A percentile compares a stretch with the other conserved stretches of the same genome.
phyloP scores from a whole-genome alignment of 2,888 invertebrate genomes.

The Petrophora chlorosata region DNA sequence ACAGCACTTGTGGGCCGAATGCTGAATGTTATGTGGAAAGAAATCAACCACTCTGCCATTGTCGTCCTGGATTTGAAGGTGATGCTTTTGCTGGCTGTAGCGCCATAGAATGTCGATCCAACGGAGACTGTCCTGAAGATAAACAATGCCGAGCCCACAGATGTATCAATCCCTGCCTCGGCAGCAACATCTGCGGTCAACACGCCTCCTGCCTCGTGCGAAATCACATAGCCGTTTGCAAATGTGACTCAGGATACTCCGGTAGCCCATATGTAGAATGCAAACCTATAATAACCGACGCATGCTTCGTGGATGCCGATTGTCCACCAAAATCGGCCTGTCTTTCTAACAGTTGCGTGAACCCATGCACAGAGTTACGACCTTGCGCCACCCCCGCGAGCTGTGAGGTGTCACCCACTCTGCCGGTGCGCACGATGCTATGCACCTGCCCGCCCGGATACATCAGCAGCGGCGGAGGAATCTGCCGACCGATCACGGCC shows the following conservation, averaged over 20 bases:
- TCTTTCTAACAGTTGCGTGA: constrained; percentile 90
- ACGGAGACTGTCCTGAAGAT: constrained; percentile 94
- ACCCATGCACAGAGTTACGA: constrained; percentile 90
- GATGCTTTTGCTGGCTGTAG: constrained; percentile 89
- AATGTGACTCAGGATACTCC: constrained; percentile 89
- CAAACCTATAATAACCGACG: constrained; percentile 87
- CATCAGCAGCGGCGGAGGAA: constrained; percentile 92
- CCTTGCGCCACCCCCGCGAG: constrained; percentile 92
- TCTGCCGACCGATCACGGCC: constrained; percentile 89
- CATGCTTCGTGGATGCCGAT: constrained; percentile 92
- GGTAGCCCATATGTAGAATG: constrained; percentile 94
- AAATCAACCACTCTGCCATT: constrained; percentile 90
- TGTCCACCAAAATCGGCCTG: constrained; percentile 92
- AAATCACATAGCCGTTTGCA: constrained; percentile 93
- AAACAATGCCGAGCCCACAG: constrained; percentile 93
- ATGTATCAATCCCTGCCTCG: constrained; percentile 93
- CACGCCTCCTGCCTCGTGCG: constrained; percentile 91
- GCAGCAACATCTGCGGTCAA: constrained; percentile 89
- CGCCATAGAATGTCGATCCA: constrained; percentile 92
- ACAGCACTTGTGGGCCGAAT: constrained; percentile 91
- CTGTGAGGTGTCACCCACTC: constrained; percentile 91
- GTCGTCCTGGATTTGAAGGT: constrained; percentile 91
- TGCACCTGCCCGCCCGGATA: constrained; percentile 96
- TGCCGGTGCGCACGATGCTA: constrained; percentile 94
- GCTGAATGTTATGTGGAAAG: constrained; percentile 91